Evolutionary conservation across 2,888 invertebrate genomes (phyloP), one percentile per base, ranked within the genome.

Genomic region (Synergus laeviventris): DNA sequence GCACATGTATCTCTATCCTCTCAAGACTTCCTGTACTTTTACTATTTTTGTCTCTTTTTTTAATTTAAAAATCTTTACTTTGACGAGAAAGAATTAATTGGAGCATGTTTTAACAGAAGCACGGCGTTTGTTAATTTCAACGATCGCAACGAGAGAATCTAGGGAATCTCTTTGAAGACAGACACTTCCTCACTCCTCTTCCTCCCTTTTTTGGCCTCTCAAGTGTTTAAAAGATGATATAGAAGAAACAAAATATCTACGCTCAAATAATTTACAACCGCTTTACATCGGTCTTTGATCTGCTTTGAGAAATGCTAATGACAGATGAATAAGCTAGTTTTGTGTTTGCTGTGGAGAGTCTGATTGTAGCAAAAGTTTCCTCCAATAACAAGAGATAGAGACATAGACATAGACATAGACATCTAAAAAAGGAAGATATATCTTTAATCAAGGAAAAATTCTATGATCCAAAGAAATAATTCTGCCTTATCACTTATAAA

Each of bases 231-330:
- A 39, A 64, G 39, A 64, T 64, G 18, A 21, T 39, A 39, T 39
- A 39, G 36, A 64, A 64, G 64, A 64, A 64, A 64, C 64, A 64
- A 64, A 64, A 18, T 64, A 39, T 39, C 64, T 14, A 18, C n/a
- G 18, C 12, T 36, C n/a, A 39, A 62, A 62, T 21, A 64, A 64
- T 64, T 64, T 64, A n/a, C 64, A 64, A 64, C 11, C 49, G 49
- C 38, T 38, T n/a, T n/a, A 16, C 38, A 9, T 62, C 62, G 16
- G 38, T 16, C 62, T 62, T 62, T 62, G 62, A 62, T 62, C 36
- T 38, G n/a, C n/a, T 16, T 61, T 36, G 60, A 3, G 8, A 49
- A 49, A 49, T 49, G 8, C 1, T 49, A n/a, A n/a, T n/a, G n/a
- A 45, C 16, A 45, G 45, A 11, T 11, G 39, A 31, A 31, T 31